Evolutionary conservation across 1,140 invertebrate species (phyloP).

Genomic region (Drosophila athabasca): DNA sequence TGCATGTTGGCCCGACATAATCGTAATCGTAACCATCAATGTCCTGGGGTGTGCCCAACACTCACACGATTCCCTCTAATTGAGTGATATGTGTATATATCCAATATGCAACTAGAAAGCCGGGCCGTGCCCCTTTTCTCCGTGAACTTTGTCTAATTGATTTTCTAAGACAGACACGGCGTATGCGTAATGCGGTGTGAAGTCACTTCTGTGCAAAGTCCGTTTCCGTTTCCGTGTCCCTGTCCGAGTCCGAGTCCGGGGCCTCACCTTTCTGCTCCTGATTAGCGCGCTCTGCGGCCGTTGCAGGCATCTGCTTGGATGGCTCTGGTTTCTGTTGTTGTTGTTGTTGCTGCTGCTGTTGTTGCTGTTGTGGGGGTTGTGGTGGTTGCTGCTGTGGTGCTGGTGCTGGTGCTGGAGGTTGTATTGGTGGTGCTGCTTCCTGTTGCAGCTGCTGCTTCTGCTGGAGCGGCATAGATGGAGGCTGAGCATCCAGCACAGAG

Average conservation of each 20-base stretch:
- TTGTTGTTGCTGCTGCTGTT: conserved; percentile 27
- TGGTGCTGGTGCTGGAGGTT: conserved; percentile 11
- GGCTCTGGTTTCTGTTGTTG: conserved; percentile 32
- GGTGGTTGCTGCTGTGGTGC: conserved; percentile 18
- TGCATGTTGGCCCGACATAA: conserved; percentile 70
- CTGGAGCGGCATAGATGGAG: conserved; percentile 37
- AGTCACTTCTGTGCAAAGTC: conserved; percentile 26
- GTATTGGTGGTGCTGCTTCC: conserved; percentile 33
- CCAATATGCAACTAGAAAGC: conserved; percentile 19
- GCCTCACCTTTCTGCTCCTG: conserved; percentile 72
- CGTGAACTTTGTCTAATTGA: conserved; percentile 63
- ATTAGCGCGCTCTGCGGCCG: conserved; percentile 43
- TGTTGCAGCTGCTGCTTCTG: conserved; percentile 54
- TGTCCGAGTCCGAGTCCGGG: neutral
- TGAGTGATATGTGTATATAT: conserved; percentile 35
- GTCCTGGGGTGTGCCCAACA: conserved; percentile 60
- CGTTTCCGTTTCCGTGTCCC: neutral
- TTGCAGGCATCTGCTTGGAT: conserved; percentile 32
- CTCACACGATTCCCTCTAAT: conserved; percentile 57
- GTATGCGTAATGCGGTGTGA: conserved; percentile 61
- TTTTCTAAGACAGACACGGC: conserved; percentile 51
- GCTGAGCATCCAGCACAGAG: conserved; percentile 75
- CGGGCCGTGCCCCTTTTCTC: conserved; percentile 21
- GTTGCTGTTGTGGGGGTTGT: conserved; percentile 19
- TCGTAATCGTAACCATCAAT: conserved; percentile 68